Percentiles rank a stretch among this genome's conserved stretches.
These are phyloP conservation scores for Serranus cabrilla DNA, from an alignment of 2,797 vertebrate species.

Conservation along the genomic window DNA sequence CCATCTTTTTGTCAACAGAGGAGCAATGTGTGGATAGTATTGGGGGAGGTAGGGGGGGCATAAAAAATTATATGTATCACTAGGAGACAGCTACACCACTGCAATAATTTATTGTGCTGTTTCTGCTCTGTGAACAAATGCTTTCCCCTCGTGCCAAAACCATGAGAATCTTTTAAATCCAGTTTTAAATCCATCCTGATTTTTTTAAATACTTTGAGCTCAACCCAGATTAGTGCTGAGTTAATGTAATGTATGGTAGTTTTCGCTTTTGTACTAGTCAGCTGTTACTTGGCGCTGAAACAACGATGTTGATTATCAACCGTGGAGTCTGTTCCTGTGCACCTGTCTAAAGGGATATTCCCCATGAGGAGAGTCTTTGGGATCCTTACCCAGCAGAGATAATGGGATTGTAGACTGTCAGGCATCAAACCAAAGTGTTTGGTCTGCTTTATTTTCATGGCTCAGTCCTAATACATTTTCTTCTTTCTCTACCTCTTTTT, in stretches of 20 bases:
- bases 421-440: slow-evolving; percentile 48
- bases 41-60: neutral
- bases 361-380: slow-evolving; percentile 18
- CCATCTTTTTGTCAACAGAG: slow-evolving; percentile 55
- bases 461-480: slow-evolving; percentile 16
- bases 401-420: slow-evolving; percentile 40
- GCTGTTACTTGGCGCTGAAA: slow-evolving; percentile 26
- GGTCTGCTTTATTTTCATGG: slow-evolving; percentile 35
- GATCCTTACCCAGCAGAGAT: slow-evolving; percentile 37
- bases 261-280: slow-evolving; percentile 38
- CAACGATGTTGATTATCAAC: slow-evolving; percentile 41
- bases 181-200: slow-evolving; percentile 37
- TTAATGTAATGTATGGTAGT: slow-evolving; percentile 23
- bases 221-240: slow-evolving; percentile 33
- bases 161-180: slow-evolving; percentile 39
- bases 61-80: slow-evolving; percentile 50
- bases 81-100: slow-evolving; percentile 16
- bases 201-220: slow-evolving; percentile 26
- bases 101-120: slow-evolving; percentile 37
- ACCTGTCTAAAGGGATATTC: slow-evolving; percentile 60
- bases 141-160: slow-evolving; percentile 18
- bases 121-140: slow-evolving; percentile 41
- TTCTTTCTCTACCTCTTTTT: slow-evolving; percentile 9
- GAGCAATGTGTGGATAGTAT: slow-evolving; percentile 33
- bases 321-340: slow-evolving; percentile 36